phyloP scores from a whole-genome alignment of 2,113 vertebrate genomes.

The Forbesichthys agassizii region DNA sequence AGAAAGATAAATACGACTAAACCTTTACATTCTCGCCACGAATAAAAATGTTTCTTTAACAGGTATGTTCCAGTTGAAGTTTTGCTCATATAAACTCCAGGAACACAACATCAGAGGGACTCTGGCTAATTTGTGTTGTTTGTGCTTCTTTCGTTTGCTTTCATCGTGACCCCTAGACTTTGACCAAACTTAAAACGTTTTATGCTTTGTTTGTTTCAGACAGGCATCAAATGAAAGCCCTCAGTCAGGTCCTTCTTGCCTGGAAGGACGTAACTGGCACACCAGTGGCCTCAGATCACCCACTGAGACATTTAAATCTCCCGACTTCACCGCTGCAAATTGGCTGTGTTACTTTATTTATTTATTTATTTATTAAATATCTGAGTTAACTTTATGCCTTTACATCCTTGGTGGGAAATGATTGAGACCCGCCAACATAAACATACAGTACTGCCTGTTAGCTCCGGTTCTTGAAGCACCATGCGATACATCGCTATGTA shows the following conservation, averaged over 20 bases:
- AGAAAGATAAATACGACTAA: neutral
- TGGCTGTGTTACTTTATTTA: neutral
- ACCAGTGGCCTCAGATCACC: constrained; percentile 39
- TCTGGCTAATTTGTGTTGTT: constrained; percentile 14
- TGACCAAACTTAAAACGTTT: constrained; percentile 22
- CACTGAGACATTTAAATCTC: constrained; percentile 19
- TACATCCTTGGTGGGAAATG: neutral
- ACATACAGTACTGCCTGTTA: neutral
- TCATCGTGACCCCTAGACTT: constrained; percentile 26
- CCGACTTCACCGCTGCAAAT: constrained; percentile 8
- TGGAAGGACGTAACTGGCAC: constrained; percentile 22
- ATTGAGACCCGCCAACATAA: no score
- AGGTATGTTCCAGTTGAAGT: constrained; percentile 11
- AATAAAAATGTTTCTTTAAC: constrained; percentile 11
- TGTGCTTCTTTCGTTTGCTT: constrained; percentile 13
- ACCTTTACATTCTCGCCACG: neutral
- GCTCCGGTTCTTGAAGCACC: neutral
- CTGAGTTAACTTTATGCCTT: neutral
- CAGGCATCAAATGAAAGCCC: constrained; percentile 4
- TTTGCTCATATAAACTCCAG: constrained; percentile 5
- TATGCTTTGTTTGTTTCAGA: constrained; percentile 10
- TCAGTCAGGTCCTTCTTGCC: constrained; percentile 17
- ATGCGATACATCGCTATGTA: constrained; percentile 44
- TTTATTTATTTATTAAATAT: neutral
- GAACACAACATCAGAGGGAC: constrained; percentile 17